phyloP scores from a whole-genome alignment of 2,797 vertebrate species.

The Microchirus variegatus region DNA sequence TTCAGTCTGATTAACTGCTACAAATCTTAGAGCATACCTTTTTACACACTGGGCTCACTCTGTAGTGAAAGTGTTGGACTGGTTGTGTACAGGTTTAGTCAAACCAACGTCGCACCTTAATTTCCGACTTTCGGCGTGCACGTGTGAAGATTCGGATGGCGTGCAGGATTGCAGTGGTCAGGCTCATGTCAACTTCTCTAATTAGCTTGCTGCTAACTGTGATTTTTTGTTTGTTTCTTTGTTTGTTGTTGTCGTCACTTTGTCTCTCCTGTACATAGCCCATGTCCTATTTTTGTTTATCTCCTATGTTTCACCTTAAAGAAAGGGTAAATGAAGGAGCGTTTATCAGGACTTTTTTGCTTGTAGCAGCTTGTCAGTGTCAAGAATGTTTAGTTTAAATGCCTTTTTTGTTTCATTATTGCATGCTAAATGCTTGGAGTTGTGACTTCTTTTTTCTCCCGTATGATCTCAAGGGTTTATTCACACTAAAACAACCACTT shows the following conservation, averaged over 20 bases:
- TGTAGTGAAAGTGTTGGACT: slow-evolving; percentile 16
- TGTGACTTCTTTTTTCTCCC: slow-evolving; percentile 21
- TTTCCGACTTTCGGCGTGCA: slow-evolving; percentile 27
- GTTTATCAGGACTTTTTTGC: slow-evolving; percentile 48
- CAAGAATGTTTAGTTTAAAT: slow-evolving; percentile 42
- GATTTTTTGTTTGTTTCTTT: slow-evolving; percentile 35
- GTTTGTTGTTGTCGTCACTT: slow-evolving; percentile 10
- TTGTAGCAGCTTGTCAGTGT: slow-evolving; percentile 48
- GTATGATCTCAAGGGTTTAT: slow-evolving; percentile 54
- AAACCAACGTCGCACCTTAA: slow-evolving; percentile 29
- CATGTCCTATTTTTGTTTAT: slow-evolving; percentile 36
- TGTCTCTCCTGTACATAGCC: slow-evolving; percentile 63
- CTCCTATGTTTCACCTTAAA: slow-evolving; percentile 48
- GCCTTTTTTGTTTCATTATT: slow-evolving; percentile 29
- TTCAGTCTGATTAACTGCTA: not conserved
- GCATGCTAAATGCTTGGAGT: slow-evolving; percentile 72
- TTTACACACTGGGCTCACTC: slow-evolving; percentile 16
- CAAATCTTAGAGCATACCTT: slow-evolving; percentile 16
- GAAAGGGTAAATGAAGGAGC: slow-evolving; percentile 68
- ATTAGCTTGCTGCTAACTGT: slow-evolving; percentile 74
- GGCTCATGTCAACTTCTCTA: slow-evolving; percentile 45
- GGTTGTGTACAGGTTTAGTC: no score
- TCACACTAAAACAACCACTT: slow-evolving; percentile 57
- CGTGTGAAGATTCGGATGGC: slow-evolving; percentile 32
- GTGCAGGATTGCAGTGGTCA: slow-evolving; percentile 33